Conservation (phyloP, 1,140 invertebrate species). For the Cydia splendana region DNA sequence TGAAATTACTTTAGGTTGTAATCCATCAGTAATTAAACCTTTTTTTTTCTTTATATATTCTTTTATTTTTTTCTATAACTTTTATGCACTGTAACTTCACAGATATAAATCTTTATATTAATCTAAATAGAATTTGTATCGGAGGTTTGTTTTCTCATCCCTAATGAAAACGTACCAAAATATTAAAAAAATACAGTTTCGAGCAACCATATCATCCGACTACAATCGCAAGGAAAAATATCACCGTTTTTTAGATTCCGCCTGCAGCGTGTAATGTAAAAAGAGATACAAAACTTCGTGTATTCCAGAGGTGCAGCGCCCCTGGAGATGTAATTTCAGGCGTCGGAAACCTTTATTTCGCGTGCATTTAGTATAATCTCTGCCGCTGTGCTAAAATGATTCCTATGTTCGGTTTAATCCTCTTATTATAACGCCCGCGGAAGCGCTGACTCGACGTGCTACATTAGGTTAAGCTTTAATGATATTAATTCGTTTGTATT, state of each 20-base stretch:
- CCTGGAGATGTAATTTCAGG: slow-evolving; percentile 24
- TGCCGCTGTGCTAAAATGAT: slow-evolving; percentile 23
- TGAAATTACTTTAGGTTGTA: no score
- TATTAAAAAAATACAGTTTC: not conserved
- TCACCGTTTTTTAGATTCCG: not conserved
- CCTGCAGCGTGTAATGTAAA: not conserved
- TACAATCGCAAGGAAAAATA: slow-evolving; percentile 9
- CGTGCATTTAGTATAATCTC: slow-evolving; percentile 26
- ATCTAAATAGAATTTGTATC: not conserved
- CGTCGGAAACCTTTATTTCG: slow-evolving; percentile 11
- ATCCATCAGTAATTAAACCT: no score
- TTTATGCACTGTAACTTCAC: not conserved
- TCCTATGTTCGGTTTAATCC: slow-evolving; percentile 30
- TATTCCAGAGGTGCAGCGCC: not conserved
- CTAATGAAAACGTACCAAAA: not conserved
- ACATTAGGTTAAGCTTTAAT: slow-evolving; percentile 16
- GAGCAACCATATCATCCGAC: not conserved
- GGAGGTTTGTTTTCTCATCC: not conserved
- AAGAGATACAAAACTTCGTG: not conserved
- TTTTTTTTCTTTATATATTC: no score
- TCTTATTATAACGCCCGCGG: slow-evolving; percentile 8
- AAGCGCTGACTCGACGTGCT: slow-evolving; percentile 12
- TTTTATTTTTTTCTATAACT: no score
- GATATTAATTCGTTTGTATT: slow-evolving; percentile 7
- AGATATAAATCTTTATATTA: not conserved